Conservation (phyloP, 2,797 vertebrate genomes). For the Chloroceryle inda region DNA sequence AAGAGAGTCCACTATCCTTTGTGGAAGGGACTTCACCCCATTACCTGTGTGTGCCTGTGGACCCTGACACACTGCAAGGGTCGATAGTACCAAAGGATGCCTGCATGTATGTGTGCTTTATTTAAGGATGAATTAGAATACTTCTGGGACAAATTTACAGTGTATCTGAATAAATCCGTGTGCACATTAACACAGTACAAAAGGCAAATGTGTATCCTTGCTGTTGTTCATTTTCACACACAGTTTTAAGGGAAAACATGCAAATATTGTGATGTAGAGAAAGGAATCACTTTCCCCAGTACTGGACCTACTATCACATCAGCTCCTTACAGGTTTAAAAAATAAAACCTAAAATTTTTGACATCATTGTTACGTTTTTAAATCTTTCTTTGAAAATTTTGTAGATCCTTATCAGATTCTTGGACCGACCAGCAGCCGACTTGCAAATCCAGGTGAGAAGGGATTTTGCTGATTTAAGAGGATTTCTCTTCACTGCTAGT, state of each 20-base stretch:
- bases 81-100: background rate
- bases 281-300: background rate
- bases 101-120: background rate
- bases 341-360: background rate
- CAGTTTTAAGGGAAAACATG: background rate
- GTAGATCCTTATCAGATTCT: conserved; percentile 91
- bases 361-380: background rate
- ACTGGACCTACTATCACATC: background rate
- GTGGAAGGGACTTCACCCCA: background rate
- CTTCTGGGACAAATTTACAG: background rate
- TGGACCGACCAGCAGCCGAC: conserved; percentile 90
- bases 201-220: background rate
- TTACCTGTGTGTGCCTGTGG: background rate
- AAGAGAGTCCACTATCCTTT: background rate
- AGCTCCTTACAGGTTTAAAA: background rate
- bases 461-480: conserved; percentile 3
- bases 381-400: conserved; percentile 15
- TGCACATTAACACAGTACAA: background rate
- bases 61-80: background rate
- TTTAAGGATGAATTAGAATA: background rate
- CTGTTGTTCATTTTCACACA: background rate
- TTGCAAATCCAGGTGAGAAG: conserved; percentile 90
- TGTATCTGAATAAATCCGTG: background rate
- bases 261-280: background rate
- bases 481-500: background rate